A percentile compares a stretch with the other conserved stretches of the same genome.
phyloP scores from a whole-genome alignment of 2,113 vertebrate species.

The Platichthys stellatus region DNA sequence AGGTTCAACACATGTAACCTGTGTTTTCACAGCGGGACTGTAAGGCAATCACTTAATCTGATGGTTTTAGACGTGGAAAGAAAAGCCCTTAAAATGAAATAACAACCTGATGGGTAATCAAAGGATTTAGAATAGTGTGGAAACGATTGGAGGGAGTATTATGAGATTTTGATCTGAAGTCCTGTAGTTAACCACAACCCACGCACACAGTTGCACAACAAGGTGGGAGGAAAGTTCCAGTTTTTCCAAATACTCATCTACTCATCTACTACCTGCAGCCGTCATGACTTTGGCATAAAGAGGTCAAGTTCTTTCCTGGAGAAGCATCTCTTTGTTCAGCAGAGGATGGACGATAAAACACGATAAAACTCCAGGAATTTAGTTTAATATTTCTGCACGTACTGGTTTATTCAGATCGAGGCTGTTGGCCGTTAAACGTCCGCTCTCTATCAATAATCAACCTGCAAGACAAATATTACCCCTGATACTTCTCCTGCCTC shows the following conservation, averaged over 20 bases:
- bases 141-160: slow-evolving; percentile 5
- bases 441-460: slow-evolving; percentile 31
- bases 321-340: not conserved
- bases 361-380: not conserved
- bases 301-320: slow-evolving; percentile 16
- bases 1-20: not conserved
- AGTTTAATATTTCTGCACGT: not conserved
- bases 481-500: not conserved
- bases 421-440: slow-evolving; percentile 8
- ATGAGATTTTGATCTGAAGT: slow-evolving; percentile 21
- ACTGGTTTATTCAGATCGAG: not conserved
- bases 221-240: slow-evolving; percentile 51
- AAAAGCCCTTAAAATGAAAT: not conserved
- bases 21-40: not conserved
- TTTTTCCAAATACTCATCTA: slow-evolving; percentile 43
- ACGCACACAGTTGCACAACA: slow-evolving; percentile 62
- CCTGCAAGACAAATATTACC: slow-evolving; percentile 39
- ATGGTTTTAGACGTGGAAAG: not conserved
- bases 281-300: slow-evolving; percentile 28
- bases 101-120: not conserved
- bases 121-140: not conserved
- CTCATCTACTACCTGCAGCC: slow-evolving; percentile 49
- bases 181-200: slow-evolving; percentile 31
- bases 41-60: not conserved
- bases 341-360: slow-evolving; percentile 3